Conservation (phyloP, 2,797 vertebrate species). For the Potorous gilbertii region DNA sequence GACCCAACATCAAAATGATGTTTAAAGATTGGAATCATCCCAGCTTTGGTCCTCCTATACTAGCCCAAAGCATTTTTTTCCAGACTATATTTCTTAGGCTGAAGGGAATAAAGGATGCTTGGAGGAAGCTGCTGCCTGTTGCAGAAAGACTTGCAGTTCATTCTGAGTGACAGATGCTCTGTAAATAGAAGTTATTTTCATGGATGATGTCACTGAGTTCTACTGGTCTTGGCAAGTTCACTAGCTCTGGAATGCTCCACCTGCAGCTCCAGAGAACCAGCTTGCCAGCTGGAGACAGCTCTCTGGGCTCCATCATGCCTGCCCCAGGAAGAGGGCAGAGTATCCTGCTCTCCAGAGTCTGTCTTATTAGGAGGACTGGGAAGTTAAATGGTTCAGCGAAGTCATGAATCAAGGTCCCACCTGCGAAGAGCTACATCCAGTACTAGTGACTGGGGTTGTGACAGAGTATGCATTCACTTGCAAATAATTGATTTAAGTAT, state of each 20-base stretch:
- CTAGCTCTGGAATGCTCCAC: neutral
- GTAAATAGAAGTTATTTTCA: slow-evolving; percentile 64
- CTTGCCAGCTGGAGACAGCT: neutral
- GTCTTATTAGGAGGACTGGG: neutral
- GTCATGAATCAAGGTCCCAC: neutral
- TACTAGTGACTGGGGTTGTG: neutral
- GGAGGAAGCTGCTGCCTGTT: slow-evolving; percentile 45
- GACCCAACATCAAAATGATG: neutral
- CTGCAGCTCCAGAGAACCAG: neutral
- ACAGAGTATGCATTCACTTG: slow-evolving; percentile 50
- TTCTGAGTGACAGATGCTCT: slow-evolving; percentile 48
- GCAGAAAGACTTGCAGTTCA: slow-evolving; percentile 25
- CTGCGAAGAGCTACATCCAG: neutral
- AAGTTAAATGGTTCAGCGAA: neutral
- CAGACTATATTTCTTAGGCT: neutral
- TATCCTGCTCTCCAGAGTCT: neutral
- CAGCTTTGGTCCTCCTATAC: neutral
- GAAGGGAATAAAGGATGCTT: slow-evolving; percentile 24
- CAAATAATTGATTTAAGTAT: slow-evolving; percentile 55
- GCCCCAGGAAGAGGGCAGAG: neutral
- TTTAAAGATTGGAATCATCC: neutral
- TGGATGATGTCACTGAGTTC: neutral
- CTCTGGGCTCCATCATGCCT: slow-evolving; percentile 10
- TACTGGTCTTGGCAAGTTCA: neutral
- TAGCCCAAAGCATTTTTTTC: slow-evolving; percentile 19